Conservation (phyloP, 2,888 invertebrate species). For the Hipparchia semele region DNA sequence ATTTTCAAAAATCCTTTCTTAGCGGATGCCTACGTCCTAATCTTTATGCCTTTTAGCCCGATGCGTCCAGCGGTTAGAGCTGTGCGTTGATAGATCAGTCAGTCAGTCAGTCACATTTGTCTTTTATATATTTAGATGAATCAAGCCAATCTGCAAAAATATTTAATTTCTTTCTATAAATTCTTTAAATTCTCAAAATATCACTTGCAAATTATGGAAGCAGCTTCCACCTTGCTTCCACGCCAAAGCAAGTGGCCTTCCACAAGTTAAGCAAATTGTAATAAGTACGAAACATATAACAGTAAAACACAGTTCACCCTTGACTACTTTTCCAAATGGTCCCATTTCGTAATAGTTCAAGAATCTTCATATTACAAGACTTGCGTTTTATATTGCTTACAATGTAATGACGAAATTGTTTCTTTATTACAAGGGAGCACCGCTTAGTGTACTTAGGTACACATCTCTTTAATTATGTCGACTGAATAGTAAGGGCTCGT, state of each 20-base stretch:
- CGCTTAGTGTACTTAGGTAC: not conserved
- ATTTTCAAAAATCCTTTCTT: not conserved
- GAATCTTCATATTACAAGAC: not conserved
- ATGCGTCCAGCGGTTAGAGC: too few relatives aligned
- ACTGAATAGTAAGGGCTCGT: not conserved
- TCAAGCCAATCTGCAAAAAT: too few relatives aligned
- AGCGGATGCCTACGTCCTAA: not conserved
- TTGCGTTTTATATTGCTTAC: not conserved
- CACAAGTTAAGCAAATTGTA: too few relatives aligned
- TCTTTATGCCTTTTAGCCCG: too few relatives aligned
- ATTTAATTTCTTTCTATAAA: too few relatives aligned
- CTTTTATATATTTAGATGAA: too few relatives aligned
- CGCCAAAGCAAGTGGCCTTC: too few relatives aligned
- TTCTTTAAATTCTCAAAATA: too few relatives aligned
- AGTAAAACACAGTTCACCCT: not conserved
- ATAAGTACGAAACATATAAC: not conserved
- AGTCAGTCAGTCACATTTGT: too few relatives aligned
- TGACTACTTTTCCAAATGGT: not conserved
- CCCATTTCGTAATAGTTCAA: not conserved
- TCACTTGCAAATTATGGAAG: too few relatives aligned
- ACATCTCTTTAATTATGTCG: slow-evolving; percentile 15
- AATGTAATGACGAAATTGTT: slow-evolving; percentile 16
- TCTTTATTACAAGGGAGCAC: slow-evolving; percentile 15
- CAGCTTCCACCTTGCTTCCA: too few relatives aligned
- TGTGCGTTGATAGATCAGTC: too few relatives aligned